Conservation (phyloP, 2,113 vertebrate species). For the Barbus barbus region DNA sequence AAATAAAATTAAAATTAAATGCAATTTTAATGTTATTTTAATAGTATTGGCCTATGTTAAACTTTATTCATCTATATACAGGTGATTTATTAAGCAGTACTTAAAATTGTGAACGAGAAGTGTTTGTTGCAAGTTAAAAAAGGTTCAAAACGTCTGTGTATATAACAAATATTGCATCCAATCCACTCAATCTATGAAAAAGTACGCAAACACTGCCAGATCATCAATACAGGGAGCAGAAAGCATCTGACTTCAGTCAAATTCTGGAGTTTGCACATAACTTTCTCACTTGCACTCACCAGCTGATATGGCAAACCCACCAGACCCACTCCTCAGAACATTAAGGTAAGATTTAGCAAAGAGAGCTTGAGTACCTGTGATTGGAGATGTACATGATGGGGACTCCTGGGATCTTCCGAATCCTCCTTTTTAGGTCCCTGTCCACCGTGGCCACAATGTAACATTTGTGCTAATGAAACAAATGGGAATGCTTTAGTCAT, state of each 20-base stretch:
- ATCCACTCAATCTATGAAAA: not conserved
- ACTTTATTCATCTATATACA: not conserved
- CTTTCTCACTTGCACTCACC: not conserved
- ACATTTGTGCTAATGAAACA: slow-evolving; percentile 88
- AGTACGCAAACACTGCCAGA: not conserved
- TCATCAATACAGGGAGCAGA: not conserved
- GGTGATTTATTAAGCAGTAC: not conserved
- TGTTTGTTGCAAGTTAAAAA: no score
- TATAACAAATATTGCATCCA: not conserved
- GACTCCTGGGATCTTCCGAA: slow-evolving; percentile 96
- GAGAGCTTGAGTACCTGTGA: slow-evolving; percentile 81
- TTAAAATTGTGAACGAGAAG: no score
- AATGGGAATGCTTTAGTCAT: slow-evolving; percentile 3
- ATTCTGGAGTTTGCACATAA: not conserved
- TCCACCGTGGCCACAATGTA: slow-evolving; percentile 98
- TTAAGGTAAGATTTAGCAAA: not conserved
- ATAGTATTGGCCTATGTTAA: not conserved
- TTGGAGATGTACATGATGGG: slow-evolving; percentile 99
- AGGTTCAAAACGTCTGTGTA: no score
- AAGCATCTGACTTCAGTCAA: not conserved
- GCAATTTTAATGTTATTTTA: not conserved
- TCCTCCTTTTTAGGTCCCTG: slow-evolving; percentile 92
- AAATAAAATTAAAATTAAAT: not conserved
- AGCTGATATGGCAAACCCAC: no score
- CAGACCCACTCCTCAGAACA: no score